A percentile compares a stretch with the other conserved stretches of the same genome.
Conservation (phyloP, 1,140 invertebrate species). For the Sogatella furcifera region DNA sequence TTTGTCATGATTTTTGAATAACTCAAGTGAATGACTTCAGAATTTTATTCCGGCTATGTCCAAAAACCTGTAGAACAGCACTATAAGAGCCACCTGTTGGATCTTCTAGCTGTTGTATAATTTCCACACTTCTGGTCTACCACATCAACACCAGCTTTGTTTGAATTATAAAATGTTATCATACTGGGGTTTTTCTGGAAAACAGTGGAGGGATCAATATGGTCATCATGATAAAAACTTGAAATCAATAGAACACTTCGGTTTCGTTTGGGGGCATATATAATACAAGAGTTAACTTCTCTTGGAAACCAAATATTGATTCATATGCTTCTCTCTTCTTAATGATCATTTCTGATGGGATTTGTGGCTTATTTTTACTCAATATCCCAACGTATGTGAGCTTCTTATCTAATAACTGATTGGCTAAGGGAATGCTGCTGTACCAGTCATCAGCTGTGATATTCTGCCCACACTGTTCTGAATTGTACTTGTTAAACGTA, state of each 20-base stretch:
- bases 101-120: constrained; percentile 19
- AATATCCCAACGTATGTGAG: constrained; percentile 30
- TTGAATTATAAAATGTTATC: constrained; percentile 29
- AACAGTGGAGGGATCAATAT: constrained; percentile 18
- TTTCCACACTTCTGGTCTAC: constrained; percentile 25
- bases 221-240: constrained; percentile 18
- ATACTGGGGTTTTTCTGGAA: constrained; percentile 28
- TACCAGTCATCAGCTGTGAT: constrained; percentile 34
- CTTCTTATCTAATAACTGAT: constrained; percentile 27
- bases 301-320: not conserved
- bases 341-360: constrained; percentile 19
- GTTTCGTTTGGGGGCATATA: constrained; percentile 27
- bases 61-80: constrained; percentile 20
- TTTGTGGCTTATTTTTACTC: constrained; percentile 32
- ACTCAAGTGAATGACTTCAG: constrained; percentile 19
- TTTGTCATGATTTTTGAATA: constrained; percentile 9
- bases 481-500: constrained; percentile 28
- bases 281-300: constrained; percentile 10
- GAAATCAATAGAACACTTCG: constrained; percentile 21
- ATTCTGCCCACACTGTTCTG: constrained; percentile 27
- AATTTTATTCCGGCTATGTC: constrained; percentile 20
- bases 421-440: constrained; percentile 26
- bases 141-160: constrained; percentile 31
- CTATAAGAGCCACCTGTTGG: constrained; percentile 25
- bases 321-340: not conserved